Evolutionary conservation across 2,113 vertebrate species (phyloP), one percentile per base, ranked within the genome.

Genomic region (Pipa parva): DNA sequence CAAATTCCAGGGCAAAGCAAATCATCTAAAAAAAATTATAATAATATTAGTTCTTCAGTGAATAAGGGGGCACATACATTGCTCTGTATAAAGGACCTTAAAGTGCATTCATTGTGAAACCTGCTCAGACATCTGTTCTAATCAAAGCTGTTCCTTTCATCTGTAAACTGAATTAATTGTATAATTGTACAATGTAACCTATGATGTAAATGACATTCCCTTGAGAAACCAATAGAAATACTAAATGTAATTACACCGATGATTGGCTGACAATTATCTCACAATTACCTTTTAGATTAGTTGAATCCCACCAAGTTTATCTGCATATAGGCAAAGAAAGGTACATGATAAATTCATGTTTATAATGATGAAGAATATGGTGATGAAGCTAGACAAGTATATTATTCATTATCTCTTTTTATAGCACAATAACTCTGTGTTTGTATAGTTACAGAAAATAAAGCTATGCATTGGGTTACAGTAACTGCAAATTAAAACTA

Each of bases 181-280:
- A 49, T 49, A 49, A 67, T 50, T 59, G 29, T 33, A 67, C 37
- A n/a, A 26, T 48, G 55, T 28, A 49, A 58, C 22, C 31, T 50
- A 28, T 48, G 13, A 57, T 48, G 12, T 18, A 29, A 49, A 59
- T 50, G 28, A 46, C 13, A 8, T n/a, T 15, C 8, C 27, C 22
- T 13, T 5, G 39, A 15, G n/a, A 10, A 21, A 7, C 21, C 20
- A 29, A 50, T n/a, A 17, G 25, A 59, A 37, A 46, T 20, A 67
- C 21, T 42, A 52, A 8, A 59, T 60, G 45, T 52, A 51, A 68
- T 68, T 68, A 39, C 18, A 52, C 21, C n/a, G 42, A 28, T 59
- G 56, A 68, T 21, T 37, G n/a, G 56, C 12, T 60, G 28, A 39
- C 4, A 39, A 60, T 60, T 60, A 68, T 18, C 57, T 59, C 56